phyloP scores from a whole-genome alignment of 53 echinoderm and acorn worm species.

The Echinometra lucunter region DNA sequence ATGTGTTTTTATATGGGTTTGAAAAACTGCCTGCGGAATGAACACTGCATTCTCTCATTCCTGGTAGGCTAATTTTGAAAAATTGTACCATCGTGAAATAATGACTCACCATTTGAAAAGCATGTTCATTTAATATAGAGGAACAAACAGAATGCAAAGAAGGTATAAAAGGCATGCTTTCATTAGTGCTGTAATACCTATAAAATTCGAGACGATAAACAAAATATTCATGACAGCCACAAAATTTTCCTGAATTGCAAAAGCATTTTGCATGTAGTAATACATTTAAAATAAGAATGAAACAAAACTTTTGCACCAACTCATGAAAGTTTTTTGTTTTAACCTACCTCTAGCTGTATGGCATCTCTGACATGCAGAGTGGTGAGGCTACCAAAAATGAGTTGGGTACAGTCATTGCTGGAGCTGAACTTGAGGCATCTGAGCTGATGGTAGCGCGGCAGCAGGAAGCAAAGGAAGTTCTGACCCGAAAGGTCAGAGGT shows the following conservation, averaged over 20 bases:
- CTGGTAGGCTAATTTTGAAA: neutral
- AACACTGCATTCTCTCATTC: neutral
- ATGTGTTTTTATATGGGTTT: neutral
- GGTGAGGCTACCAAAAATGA: slow-evolving; percentile 90
- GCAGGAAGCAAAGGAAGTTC: slow-evolving; percentile 87
- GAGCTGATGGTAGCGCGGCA: slow-evolving; percentile 79
- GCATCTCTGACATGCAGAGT: slow-evolving; percentile 84
- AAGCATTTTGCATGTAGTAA: too few species aligned
- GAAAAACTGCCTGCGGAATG: neutral
- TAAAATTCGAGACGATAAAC: too few species aligned
- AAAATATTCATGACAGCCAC: too few species aligned
- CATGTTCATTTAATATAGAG: too few species aligned
- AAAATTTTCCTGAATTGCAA: too few species aligned
- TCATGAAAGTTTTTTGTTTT: too few species aligned
- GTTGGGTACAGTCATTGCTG: slow-evolving; percentile 86
- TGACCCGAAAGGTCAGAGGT: slow-evolving; percentile 91
- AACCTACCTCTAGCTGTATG: slow-evolving; percentile 76
- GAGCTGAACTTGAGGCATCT: slow-evolving; percentile 84
- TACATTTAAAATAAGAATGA: too few species aligned
- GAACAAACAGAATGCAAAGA: too few species aligned
- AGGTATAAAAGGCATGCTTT: too few species aligned
- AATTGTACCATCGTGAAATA: neutral
- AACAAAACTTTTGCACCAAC: too few species aligned
- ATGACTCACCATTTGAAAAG: neutral
- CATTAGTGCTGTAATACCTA: too few species aligned